phyloP scores from a whole-genome alignment of 1,140 invertebrate genomes.

The Aricia agestis region DNA sequence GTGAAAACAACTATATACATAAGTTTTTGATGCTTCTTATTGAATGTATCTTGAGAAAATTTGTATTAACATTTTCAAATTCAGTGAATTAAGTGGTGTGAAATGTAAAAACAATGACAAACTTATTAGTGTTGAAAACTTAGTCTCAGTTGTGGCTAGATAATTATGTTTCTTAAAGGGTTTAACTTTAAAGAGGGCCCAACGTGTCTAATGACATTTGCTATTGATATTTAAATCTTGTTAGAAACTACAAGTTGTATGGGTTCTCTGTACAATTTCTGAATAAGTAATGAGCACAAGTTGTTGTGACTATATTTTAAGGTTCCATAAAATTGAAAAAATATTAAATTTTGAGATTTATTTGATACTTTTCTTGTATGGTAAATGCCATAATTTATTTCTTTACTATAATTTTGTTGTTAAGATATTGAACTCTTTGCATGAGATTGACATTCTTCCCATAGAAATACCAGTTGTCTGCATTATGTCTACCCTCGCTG shows the following conservation, averaged over 20 bases:
- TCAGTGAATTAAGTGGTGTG: too few relatives aligned
- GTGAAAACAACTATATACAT: background rate
- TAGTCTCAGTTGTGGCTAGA: background rate
- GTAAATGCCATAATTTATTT: background rate
- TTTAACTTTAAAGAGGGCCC: background rate
- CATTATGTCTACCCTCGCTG: background rate
- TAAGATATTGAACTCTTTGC: too few relatives aligned
- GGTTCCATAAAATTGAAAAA: too few relatives aligned
- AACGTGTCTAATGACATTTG: constrained; percentile 54
- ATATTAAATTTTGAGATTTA: background rate
- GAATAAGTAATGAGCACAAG: constrained; percentile 23
- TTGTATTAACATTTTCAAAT: too few relatives aligned
- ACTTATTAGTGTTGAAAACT: background rate
- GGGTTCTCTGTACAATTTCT: constrained; percentile 56
- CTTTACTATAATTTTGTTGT: background rate
- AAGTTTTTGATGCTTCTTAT: too few relatives aligned
- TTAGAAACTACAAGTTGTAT: constrained; percentile 57
- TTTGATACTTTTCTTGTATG: background rate
- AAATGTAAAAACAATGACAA: too few relatives aligned
- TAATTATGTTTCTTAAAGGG: constrained; percentile 1
- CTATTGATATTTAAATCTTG: constrained; percentile 68
- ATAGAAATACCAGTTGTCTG: background rate
- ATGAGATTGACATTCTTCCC: background rate
- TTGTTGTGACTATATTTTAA: background rate
- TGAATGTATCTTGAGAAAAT: too few relatives aligned